A percentile compares a stretch with the other conserved stretches of the same genome.
phyloP scores from a whole-genome alignment of 2,797 vertebrate species.

The Huso huso region DNA sequence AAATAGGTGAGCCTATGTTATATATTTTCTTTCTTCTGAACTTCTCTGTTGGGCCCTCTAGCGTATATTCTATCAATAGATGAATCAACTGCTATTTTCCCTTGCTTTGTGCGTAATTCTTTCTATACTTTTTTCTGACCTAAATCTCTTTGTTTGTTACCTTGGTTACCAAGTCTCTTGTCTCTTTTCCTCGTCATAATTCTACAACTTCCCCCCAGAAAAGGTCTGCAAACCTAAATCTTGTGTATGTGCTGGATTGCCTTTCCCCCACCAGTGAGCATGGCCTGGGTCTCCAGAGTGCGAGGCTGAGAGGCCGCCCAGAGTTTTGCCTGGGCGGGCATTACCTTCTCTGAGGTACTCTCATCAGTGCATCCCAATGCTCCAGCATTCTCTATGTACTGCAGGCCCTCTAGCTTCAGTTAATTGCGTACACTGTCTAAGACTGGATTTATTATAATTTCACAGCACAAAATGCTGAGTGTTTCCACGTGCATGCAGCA shows the following conservation, averaged over 20 bases:
- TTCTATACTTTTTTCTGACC: slow-evolving; percentile 22
- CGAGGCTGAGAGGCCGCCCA: too few species aligned
- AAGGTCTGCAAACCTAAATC: neutral
- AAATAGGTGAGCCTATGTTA: slow-evolving; percentile 1
- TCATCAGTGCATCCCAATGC: too few species aligned
- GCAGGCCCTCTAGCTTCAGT: too few species aligned
- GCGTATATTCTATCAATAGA: neutral
- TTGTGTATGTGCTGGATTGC: neutral
- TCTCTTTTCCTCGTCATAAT: slow-evolving; percentile 3
- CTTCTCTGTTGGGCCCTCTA: neutral
- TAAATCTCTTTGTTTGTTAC: slow-evolving; percentile 22
- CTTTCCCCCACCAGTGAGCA: neutral
- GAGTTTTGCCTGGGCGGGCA: too few species aligned
- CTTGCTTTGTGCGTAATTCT: slow-evolving; percentile 12
- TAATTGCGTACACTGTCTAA: too few species aligned
- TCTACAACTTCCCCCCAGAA: neutral
- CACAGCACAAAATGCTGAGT: too few species aligned
- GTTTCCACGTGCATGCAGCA: too few species aligned
- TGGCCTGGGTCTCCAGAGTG: too few species aligned
- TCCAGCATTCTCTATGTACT: too few species aligned
- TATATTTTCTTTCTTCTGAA: neutral
- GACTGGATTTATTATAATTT: too few species aligned
- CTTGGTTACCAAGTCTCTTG: slow-evolving; percentile 21
- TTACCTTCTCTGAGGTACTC: too few species aligned
- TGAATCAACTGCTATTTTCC: slow-evolving; percentile 3